Conservation (phyloP, 2,888 invertebrate genomes). For the Rutpela maculata region DNA sequence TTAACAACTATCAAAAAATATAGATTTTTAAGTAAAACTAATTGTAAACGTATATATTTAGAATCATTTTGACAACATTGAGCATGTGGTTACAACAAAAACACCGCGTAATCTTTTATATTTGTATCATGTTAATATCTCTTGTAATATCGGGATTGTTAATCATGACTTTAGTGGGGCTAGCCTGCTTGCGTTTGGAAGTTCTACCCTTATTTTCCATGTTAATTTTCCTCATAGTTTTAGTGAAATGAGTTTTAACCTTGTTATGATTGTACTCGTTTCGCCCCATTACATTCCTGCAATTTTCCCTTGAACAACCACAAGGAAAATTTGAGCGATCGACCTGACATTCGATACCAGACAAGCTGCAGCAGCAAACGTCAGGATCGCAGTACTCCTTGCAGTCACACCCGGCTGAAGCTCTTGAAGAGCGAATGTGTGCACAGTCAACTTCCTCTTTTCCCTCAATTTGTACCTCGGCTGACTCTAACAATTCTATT, state of each 20-base stretch:
- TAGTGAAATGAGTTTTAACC: conserved; percentile 18
- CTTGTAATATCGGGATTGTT: not conserved
- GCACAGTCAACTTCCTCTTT: conserved; percentile 23
- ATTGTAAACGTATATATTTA: not conserved
- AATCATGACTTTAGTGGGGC: conserved; percentile 1
- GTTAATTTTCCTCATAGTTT: conserved; percentile 23
- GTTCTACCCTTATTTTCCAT: not conserved
- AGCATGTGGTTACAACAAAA: not conserved
- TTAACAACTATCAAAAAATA: conserved; percentile 7
- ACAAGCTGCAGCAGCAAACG: conserved; percentile 28
- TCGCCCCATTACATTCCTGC: conserved; percentile 33
- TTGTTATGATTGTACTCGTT: conserved; percentile 23
- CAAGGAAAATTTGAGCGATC: conserved; percentile 36
- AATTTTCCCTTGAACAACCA: conserved; percentile 31
- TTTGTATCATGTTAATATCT: conserved; percentile 11
- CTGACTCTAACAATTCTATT: conserved; percentile 18
- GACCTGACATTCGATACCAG: conserved; percentile 30
- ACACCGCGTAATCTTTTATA: not conserved
- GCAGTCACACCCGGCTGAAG: conserved; percentile 24
- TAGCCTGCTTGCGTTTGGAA: conserved; percentile 14
- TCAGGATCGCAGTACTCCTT: conserved; percentile 39
- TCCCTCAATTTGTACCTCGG: conserved; percentile 14
- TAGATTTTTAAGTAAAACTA: not conserved
- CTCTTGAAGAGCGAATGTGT: not conserved
- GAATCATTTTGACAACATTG: not conserved